Evolutionary conservation across 2,797 vertebrate genomes (phyloP), one percentile per base, ranked within the genome.

Genomic region (Semotilus atromaculatus): DNA sequence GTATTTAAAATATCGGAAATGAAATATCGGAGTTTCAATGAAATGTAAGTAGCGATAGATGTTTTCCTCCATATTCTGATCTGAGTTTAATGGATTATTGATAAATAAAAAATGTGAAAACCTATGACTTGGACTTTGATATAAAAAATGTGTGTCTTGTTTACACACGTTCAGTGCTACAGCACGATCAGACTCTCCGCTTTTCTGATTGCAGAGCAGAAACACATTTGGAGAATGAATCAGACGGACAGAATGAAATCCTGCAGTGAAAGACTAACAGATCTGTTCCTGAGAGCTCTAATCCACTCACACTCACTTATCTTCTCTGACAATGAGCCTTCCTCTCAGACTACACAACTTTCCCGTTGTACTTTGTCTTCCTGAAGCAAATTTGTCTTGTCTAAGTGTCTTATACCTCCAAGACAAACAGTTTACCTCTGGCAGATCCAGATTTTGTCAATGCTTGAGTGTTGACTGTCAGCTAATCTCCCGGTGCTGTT

Each of bases 401-500:
- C 85, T 74, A 45, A 82, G 58, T 55, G 62, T 86, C 82, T 88
- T 82, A 86, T 81, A 79, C 85, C 70, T 82, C 76, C 76, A 83
- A 87, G 88, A 87, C 87, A 89, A 88, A 88, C 80, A 74, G 80
- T 88, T 88, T 85, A 83, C 80, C 85, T 55, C 51, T 64, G 85
- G 60, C 83, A 88, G 76, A 85, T 85, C 81, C 80, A 81, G 87
- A 88, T 89, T 88, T 89, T 85, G 85, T 85, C 86, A 83, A 40
- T 53, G 75, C 67, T 74, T 86, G 68, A 80, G 78, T 85, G 85
- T 84, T 88, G 79, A 71, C 85, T 86, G 88, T 85, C 88, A 85
- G 86, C 64, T 70, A 82, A 80, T 86, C 86, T 80, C 68, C 82
- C 72, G 66, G 53, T 60, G 66, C 43, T 74, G 71, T 53, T 78